Evolutionary conservation across 2,797 vertebrate species (phyloP).

Genomic region (Lepilemur ruficaudatus): DNA sequence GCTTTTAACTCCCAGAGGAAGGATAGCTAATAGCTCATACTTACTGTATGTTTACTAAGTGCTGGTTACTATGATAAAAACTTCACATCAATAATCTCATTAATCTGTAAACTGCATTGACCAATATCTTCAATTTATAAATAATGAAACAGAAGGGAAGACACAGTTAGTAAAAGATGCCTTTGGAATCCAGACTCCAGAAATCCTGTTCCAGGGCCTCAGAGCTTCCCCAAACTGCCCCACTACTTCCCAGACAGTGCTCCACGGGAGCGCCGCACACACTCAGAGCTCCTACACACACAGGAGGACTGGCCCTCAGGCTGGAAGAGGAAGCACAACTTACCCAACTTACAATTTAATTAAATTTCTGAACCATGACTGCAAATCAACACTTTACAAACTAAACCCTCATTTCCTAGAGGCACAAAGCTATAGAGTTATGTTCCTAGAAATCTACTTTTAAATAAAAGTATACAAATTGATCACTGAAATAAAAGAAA

Average conservation of each 20-base stretch:
- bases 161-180: background rate
- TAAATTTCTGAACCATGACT: background rate
- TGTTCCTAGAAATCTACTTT: background rate
- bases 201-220: background rate
- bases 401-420: background rate
- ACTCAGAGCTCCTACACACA: background rate
- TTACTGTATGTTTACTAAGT: background rate
- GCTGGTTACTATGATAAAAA: background rate
- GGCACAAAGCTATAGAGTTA: background rate
- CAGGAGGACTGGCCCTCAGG: background rate
- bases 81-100: background rate
- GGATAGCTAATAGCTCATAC: background rate
- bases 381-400: background rate
- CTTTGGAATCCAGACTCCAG: background rate
- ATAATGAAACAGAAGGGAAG: background rate
- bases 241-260: background rate
- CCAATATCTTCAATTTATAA: background rate
- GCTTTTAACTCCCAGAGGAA: background rate
- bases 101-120: background rate
- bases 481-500: slow-evolving; percentile 27
- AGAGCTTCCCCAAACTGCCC: background rate
- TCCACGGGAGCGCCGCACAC: background rate
- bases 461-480: slow-evolving; percentile 9
- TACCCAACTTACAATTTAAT: background rate
- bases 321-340: background rate